phyloP scores from a whole-genome alignment of 2,888 invertebrate genomes.

The Sminthurinus aureus region DNA sequence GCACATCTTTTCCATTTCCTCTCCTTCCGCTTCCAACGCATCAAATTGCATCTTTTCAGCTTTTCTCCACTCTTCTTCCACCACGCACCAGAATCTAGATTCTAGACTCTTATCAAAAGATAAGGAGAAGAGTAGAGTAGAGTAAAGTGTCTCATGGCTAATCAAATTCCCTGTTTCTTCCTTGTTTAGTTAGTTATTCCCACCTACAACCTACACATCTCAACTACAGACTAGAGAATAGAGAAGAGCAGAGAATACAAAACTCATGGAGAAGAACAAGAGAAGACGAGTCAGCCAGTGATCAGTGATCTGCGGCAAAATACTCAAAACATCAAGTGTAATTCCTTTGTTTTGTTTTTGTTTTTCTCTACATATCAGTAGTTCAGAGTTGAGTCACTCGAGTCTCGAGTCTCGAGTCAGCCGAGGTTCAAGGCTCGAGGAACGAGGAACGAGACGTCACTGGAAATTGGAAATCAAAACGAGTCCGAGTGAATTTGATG shows the following conservation, averaged over 20 bases:
- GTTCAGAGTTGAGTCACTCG: too few relatives aligned
- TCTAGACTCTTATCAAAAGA: not conserved
- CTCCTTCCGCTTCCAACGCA: not conserved
- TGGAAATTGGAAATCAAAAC: too few relatives aligned
- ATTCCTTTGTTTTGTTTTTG: too few relatives aligned
- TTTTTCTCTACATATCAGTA: too few relatives aligned
- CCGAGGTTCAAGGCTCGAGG: too few relatives aligned
- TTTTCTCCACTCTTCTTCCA: not conserved
- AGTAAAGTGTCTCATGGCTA: constrained; percentile 14
- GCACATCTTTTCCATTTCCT: too few relatives aligned
- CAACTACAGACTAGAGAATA: too few relatives aligned
- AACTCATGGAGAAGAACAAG: not conserved
- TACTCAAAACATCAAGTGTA: too few relatives aligned
- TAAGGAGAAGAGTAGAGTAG: not conserved
- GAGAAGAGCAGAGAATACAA: too few relatives aligned
- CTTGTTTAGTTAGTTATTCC: not conserved
- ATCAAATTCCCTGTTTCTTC: constrained; percentile 31
- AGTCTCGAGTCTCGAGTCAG: too few relatives aligned
- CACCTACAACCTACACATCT: not conserved
- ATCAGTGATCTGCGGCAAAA: not conserved
- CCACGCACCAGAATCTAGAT: not conserved
- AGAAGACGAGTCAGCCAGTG: not conserved
- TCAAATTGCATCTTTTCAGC: not conserved
- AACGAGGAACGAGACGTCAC: too few relatives aligned
- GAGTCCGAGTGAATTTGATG: too few relatives aligned